phyloP scores from a whole-genome alignment of 30 jellyfish, hydroid and myxozoan genomes.

The Aurelia aurita complex sp. Pacific region DNA sequence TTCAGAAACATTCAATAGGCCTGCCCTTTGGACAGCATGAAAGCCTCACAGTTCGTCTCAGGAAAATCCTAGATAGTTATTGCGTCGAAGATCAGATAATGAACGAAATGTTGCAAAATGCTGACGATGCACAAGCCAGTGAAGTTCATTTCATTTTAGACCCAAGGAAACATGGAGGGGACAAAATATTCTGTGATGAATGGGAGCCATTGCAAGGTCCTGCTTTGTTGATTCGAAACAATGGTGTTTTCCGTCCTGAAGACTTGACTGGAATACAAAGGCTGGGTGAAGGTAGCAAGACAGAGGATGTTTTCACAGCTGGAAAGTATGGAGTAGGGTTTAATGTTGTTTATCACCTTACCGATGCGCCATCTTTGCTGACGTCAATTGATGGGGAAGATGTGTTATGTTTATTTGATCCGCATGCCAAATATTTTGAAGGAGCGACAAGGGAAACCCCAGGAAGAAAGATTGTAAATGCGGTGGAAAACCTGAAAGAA shows the following conservation, averaged over 20 bases:
- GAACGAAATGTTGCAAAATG: constrained; percentile 73
- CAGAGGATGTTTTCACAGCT: constrained; percentile 51
- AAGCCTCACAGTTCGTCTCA: constrained; percentile 48
- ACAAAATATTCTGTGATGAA: constrained; percentile 41
- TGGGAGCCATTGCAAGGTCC: constrained; percentile 80
- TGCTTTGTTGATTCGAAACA: constrained; percentile 49
- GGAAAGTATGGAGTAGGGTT: constrained; percentile 81
- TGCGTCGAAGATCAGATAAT: constrained; percentile 19
- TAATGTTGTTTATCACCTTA: constrained; percentile 70
- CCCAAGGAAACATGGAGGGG: constrained; percentile 26
- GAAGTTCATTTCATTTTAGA: constrained; percentile 54
- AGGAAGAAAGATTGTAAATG: constrained; percentile 55
- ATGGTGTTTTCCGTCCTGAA: constrained; percentile 33
- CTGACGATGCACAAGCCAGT: constrained; percentile 81
- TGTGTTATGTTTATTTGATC: constrained; percentile 64
- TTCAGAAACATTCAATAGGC: constrained; percentile 12
- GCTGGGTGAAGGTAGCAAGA: constrained; percentile 67
- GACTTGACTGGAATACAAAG: constrained; percentile 65
- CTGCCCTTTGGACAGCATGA: constrained; percentile 74
- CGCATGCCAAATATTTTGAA: constrained; percentile 40
- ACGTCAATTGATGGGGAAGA: constrained; percentile 31
- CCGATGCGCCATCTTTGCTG: constrained; percentile 70
- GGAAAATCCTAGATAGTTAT: constrained; percentile 64
- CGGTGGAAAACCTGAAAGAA: constrained; percentile 29
- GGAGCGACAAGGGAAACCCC: constrained; percentile 44